Conservation (phyloP, 35 echinoderm and acorn worm species). For the Eucidaris tribuloides region DNA sequence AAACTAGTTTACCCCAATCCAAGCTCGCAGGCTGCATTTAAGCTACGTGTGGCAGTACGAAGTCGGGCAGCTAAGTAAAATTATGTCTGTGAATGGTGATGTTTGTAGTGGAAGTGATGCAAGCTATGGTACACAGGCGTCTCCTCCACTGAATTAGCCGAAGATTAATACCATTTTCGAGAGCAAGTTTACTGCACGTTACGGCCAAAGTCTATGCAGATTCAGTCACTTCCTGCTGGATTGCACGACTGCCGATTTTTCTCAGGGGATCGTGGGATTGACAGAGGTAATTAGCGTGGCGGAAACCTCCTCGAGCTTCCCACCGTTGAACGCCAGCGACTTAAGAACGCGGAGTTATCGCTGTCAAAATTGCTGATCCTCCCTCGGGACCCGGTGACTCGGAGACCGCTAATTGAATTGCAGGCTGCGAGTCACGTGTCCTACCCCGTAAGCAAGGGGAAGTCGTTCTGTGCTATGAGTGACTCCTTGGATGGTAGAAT, state of each 20-base stretch:
- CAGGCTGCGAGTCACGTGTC: not conserved
- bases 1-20: no score
- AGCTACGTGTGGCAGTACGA: no score
- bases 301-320: not conserved
- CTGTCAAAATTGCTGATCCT: conserved; percentile 2
- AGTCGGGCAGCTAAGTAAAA: no score
- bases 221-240: conserved; percentile 29
- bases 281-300: conserved; percentile 15
- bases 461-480: conserved; percentile 16
- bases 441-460: conserved; percentile 1
- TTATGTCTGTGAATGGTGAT: no score
- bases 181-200: no score
- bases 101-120: no score
- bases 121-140: no score
- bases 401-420: not conserved
- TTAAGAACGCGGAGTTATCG: conserved; percentile 5
- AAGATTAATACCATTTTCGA: no score
- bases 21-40: no score
- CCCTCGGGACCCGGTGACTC: not conserved
- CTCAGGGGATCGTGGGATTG: not conserved
- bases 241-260: conserved; percentile 5
- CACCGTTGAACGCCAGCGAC: not conserved
- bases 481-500: conserved; percentile 13
- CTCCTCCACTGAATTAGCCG: no score
- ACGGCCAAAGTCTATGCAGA: no score